Evolutionary conservation across 30 jellyfish, hydroid and myxozoan species (phyloP), one percentile per base, ranked within the genome.

Genomic region (Cassiopea xamachana): DNA sequence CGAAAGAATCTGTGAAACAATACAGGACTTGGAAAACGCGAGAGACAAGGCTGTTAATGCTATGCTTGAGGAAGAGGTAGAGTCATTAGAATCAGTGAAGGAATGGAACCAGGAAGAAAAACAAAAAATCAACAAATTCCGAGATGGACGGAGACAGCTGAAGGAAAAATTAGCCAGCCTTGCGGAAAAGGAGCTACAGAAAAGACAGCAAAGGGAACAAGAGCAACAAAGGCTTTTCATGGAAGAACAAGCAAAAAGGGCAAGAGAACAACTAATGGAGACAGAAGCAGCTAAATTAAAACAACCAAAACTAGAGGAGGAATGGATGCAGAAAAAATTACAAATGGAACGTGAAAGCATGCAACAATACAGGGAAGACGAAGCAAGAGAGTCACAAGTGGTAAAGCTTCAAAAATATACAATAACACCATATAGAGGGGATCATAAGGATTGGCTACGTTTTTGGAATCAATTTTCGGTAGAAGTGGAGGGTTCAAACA

Each of bases 401-500:
- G 91, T 82, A 68, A 82, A 70, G 91, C 91, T 64, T 15, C 49
- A 88, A 62, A 88, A 78, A 55, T 88, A 88, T 76, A 88, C 95
- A 59, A 80, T 81, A 47, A 68, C 93, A 27, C 83, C 90, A 60
- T 90, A 83, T 81, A 83, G 58, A 70, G 97, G 97, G 55, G 94
- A 81, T 45, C 58, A 81, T 71, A 90, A 81, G 78, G 97, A 90
- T 75, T 90, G 93, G 97, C 50, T 90, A 73, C 90, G 94, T 48
- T 85, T 84, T 76, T 83, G 97, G 97, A 83, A 91, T 60, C 97
- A 91, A 60, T 91, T 84, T 86, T 27, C 95, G 71, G 74, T 91
- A 44, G 97, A 91, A 71, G 95, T 91, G 18, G 90, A 91, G 60
- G 82, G 91, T 1, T 83, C 97, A 27, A 77, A 67, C 80, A 83